These are phyloP conservation scores for Perizoma affinitatum DNA, from an alignment of 2,888 invertebrate species.

Conservation along the genomic window DNA sequence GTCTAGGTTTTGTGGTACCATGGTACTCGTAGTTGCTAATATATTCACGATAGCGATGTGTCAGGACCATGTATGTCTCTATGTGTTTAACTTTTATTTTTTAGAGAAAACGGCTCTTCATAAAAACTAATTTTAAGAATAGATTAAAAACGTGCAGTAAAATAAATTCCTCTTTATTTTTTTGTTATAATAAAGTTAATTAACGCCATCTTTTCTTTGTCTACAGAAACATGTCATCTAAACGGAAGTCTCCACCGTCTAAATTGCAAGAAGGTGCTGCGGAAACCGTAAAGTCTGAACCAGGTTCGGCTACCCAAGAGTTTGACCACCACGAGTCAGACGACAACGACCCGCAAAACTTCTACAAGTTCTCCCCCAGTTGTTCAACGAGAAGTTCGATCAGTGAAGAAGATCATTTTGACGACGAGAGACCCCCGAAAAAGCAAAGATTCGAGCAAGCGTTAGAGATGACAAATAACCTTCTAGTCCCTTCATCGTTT, in stretches of 20 bases:
- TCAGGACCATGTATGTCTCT: too few species aligned
- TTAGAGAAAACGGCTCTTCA: too few species aligned
- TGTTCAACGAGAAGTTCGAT: constrained; percentile 75
- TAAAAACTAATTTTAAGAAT: too few species aligned
- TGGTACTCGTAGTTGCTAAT: too few species aligned
- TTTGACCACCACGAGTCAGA: constrained; percentile 76
- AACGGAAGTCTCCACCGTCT: constrained; percentile 97
- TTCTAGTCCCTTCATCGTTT: constrained; percentile 81
- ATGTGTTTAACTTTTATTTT: too few species aligned
- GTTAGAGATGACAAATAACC: constrained; percentile 85
- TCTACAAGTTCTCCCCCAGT: constrained; percentile 79
- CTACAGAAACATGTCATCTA: constrained; percentile 97
- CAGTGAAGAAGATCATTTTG: constrained; percentile 85
- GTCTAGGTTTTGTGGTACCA: too few species aligned
- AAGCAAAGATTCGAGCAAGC: constrained; percentile 84
- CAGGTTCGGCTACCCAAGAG: constrained; percentile 81
- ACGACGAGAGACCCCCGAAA: constrained; percentile 85
- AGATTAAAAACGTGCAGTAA: too few species aligned
- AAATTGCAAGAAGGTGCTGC: constrained; percentile 92
- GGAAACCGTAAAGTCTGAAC: constrained; percentile 75
- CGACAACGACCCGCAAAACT: constrained; percentile 68
- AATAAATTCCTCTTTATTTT: constrained; percentile 1
- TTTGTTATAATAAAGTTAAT: too few species aligned
- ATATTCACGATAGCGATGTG: too few species aligned
- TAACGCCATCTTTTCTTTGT: constrained; percentile 58